Evolutionary conservation across 2,113 vertebrate species (phyloP).

Genomic region (Coracopsis vasa): DNA sequence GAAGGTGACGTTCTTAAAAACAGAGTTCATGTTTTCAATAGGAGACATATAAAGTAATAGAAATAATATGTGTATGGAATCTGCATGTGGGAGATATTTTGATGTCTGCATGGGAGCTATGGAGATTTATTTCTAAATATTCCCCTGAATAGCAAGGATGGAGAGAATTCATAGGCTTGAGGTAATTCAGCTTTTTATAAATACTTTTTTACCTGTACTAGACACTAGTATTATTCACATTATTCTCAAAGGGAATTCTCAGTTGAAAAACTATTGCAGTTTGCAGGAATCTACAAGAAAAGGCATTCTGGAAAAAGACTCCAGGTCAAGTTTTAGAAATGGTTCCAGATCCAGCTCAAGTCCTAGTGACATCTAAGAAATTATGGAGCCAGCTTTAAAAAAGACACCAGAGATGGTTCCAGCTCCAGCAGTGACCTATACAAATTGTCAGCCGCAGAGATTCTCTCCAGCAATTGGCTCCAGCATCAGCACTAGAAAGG

Average conservation of each 20-base stretch:
- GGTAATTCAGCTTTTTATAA: constrained; percentile 7
- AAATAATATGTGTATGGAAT: background rate
- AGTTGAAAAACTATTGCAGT: background rate
- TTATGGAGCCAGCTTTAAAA: background rate
- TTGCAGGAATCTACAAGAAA: background rate
- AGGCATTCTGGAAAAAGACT: background rate
- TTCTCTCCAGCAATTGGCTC: background rate
- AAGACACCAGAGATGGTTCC: background rate
- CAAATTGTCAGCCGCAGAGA: background rate
- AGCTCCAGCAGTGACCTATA: background rate
- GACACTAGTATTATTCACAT: background rate
- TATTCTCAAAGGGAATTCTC: background rate
- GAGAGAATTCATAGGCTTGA: constrained; percentile 1
- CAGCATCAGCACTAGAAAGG: background rate
- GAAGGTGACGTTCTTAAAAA: background rate
- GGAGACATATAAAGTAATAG: background rate
- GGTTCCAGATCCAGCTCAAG: background rate
- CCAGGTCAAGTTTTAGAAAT: background rate
- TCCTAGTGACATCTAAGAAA: background rate
- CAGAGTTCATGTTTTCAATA: background rate
- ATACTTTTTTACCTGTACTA: background rate
- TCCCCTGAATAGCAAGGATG: background rate
- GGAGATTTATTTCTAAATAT: background rate
- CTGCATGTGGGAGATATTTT: background rate
- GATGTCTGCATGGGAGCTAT: background rate